phyloP scores from a whole-genome alignment of 2,888 invertebrate genomes.

The Agapostemon virescens region DNA sequence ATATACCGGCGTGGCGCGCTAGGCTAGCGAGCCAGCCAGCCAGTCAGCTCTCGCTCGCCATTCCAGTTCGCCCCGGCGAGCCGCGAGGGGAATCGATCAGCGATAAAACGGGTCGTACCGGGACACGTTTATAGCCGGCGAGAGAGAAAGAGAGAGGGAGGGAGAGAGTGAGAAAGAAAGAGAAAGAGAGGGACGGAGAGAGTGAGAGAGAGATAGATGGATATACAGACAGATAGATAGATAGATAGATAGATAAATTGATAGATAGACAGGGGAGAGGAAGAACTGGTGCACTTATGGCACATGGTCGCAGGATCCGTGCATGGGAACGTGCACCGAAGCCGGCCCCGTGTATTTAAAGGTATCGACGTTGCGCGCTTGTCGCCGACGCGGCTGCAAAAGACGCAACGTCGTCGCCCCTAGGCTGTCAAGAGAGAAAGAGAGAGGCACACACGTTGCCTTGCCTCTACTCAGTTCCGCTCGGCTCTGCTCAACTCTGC shows the following conservation, averaged over 20 bases:
- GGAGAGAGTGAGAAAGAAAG: neutral
- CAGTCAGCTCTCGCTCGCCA: slow-evolving; percentile 18
- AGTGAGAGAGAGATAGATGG: no score
- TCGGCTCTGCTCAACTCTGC: neutral
- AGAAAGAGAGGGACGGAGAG: no score
- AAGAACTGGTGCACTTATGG: neutral
- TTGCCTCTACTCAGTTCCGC: neutral
- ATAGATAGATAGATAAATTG: no score
- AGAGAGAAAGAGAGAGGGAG: neutral
- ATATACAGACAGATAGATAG: no score
- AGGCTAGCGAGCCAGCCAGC: slow-evolving; percentile 10
- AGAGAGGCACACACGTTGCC: neutral
- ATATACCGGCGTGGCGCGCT: slow-evolving; percentile 11
- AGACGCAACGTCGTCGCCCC: slow-evolving; percentile 36
- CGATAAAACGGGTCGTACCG: slow-evolving; percentile 43
- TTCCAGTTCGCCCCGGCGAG: slow-evolving; percentile 27
- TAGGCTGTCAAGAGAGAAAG: slow-evolving; percentile 4
- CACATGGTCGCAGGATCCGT: slow-evolving; percentile 18
- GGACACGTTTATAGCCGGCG: slow-evolving; percentile 42
- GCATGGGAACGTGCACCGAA: slow-evolving; percentile 28
- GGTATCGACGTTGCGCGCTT: slow-evolving; percentile 42
- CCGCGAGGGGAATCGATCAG: slow-evolving; percentile 47
- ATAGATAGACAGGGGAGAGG: no score
- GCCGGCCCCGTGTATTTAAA: slow-evolving; percentile 56
- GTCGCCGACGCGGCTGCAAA: slow-evolving; percentile 24